A percentile compares a stretch with the other conserved stretches of the same genome.
phyloP scores from a whole-genome alignment of 2,797 vertebrate species.

The Denticeps clupeoides region DNA sequence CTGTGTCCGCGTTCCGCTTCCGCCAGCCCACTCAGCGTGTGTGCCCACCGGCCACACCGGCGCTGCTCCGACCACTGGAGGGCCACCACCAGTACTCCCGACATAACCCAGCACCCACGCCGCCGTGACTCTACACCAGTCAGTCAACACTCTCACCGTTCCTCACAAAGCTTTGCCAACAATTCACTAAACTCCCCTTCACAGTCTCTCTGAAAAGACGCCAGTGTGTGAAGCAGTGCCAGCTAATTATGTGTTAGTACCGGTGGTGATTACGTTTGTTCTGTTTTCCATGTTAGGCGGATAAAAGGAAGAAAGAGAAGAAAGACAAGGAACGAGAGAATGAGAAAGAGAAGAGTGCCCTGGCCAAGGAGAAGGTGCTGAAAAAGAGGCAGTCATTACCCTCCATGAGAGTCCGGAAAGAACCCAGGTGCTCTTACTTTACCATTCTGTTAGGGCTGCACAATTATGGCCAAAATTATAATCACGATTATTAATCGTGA shows the following conservation, averaged over 20 bases:
- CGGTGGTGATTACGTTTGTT: not conserved
- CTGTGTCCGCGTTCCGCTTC: slow-evolving; percentile 89
- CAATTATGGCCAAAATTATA: too few relatives aligned
- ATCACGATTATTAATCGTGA: too few relatives aligned
- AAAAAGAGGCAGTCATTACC: slow-evolving; percentile 83
- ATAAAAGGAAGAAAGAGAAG: slow-evolving; percentile 87
- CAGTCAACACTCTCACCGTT: slow-evolving; percentile 31
- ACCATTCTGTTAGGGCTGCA: too few relatives aligned
- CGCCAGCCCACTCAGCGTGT: slow-evolving; percentile 78
- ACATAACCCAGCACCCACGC: slow-evolving; percentile 62
- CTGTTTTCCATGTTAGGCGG: slow-evolving; percentile 41
- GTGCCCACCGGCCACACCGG: slow-evolving; percentile 68
- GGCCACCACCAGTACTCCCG: slow-evolving; percentile 68
- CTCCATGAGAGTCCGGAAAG: slow-evolving; percentile 52
- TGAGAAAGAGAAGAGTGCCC: slow-evolving; percentile 80
- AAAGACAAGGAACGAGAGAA: slow-evolving; percentile 93
- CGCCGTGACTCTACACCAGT: slow-evolving; percentile 72
- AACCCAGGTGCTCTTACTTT: slow-evolving; percentile 57
- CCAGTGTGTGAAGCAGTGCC: too few relatives aligned
- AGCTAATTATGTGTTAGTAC: too few relatives aligned
- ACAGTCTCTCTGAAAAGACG: too few relatives aligned
- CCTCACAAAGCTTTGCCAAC: too few relatives aligned
- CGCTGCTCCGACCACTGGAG: slow-evolving; percentile 82
- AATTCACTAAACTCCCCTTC: too few relatives aligned
- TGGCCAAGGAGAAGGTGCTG: slow-evolving; percentile 74